These are phyloP conservation scores for Mesocricetus auratus DNA, from an alignment of 2,113 vertebrate species.

Conservation along the genomic window DNA sequence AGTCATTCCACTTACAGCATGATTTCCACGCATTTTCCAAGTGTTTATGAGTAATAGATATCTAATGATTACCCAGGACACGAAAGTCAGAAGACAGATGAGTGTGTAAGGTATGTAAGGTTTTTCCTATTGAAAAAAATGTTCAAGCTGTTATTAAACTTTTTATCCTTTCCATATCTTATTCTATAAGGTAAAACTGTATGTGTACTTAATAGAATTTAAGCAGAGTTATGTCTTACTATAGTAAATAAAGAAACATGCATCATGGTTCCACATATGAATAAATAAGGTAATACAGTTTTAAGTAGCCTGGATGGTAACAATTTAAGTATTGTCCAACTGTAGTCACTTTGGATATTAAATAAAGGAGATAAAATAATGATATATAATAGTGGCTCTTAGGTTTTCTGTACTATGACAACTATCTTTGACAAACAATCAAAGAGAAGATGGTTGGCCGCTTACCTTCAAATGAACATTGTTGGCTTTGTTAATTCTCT, in stretches of 20 bases:
- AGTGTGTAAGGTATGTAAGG: neutral
- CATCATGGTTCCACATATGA: neutral
- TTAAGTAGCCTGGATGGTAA: neutral
- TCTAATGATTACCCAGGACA: neutral
- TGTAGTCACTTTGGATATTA: neutral
- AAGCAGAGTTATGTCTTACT: neutral
- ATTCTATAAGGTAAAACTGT: neutral
- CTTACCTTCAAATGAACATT: neutral
- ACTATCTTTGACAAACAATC: neutral
- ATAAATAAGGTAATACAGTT: neutral
- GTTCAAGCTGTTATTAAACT: neutral
- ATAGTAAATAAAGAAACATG: neutral
- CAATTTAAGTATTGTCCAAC: neutral
- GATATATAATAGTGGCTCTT: neutral
- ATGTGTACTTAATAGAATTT: neutral
- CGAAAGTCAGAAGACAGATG: neutral
- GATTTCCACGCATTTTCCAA: neutral
- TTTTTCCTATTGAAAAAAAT: neutral
- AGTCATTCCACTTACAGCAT: neutral
- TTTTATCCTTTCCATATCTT: neutral
- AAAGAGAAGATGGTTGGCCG: neutral
- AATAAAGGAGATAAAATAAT: neutral
- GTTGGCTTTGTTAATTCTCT: neutral
- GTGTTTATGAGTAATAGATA: neutral
- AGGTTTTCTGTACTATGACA: neutral